Evolutionary conservation across 2,888 invertebrate genomes (phyloP).

Genomic region (Papilio demoleus): DNA sequence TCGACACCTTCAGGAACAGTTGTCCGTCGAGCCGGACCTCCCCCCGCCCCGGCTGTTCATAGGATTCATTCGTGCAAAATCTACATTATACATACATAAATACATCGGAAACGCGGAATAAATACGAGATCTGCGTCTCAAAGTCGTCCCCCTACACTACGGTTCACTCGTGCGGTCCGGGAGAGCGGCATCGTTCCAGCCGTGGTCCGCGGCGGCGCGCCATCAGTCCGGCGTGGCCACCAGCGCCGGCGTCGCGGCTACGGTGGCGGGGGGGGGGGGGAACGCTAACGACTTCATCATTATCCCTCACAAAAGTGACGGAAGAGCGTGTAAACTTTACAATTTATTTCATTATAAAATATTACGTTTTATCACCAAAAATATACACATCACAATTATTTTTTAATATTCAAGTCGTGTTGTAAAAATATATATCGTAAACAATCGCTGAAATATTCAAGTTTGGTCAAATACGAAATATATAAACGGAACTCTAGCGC

Average conservation of each 20-base stretch:
- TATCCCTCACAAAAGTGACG: slow-evolving; percentile 79
- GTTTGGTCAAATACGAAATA: slow-evolving; percentile 60
- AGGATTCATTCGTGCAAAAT: slow-evolving; percentile 27
- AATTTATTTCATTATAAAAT: slow-evolving; percentile 69
- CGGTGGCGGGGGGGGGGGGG: slow-evolving; percentile 48
- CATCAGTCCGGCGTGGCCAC: slow-evolving; percentile 43
- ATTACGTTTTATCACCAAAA: slow-evolving; percentile 73
- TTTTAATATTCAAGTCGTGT: slow-evolving; percentile 63
- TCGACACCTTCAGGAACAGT: not conserved
- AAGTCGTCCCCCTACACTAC: slow-evolving; percentile 13
- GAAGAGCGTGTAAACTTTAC: slow-evolving; percentile 74
- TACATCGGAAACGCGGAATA: slow-evolving; percentile 34
- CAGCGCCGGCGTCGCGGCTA: slow-evolving; percentile 41
- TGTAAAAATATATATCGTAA: slow-evolving; percentile 73
- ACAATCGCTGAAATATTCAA: slow-evolving; percentile 47
- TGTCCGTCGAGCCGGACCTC: not conserved
- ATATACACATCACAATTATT: slow-evolving; percentile 63
- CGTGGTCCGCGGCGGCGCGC: slow-evolving; percentile 38
- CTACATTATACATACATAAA: slow-evolving; percentile 15
- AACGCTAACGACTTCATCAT: slow-evolving; percentile 57
- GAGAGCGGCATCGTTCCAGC: slow-evolving; percentile 23
- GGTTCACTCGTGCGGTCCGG: slow-evolving; percentile 21
- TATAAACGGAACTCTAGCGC: slow-evolving; percentile 54
- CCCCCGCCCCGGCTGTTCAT: not conserved
- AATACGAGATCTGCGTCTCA: slow-evolving; percentile 37